phyloP scores from a whole-genome alignment of 2,888 invertebrate species.

The Lasioglossum marginatum region DNA sequence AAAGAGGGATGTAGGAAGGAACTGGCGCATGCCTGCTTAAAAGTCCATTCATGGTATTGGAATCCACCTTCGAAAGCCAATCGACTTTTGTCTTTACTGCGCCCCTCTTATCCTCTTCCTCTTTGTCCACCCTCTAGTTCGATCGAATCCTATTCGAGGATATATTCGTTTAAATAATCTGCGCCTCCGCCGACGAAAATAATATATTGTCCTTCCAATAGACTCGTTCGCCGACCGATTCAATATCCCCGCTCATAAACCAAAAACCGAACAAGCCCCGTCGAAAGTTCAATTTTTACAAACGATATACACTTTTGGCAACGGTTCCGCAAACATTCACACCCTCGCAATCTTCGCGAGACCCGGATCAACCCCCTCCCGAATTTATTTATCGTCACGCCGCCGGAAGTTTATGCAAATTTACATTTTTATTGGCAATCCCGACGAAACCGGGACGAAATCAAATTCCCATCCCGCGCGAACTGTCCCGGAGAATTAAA shows the following conservation, averaged over 20 bases:
- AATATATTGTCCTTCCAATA: not conserved
- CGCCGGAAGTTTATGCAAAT: slow-evolving; percentile 8
- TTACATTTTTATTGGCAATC: slow-evolving; percentile 9
- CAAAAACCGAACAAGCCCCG: not conserved
- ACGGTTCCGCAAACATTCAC: not conserved
- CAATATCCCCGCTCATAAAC: not conserved
- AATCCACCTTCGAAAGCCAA: slow-evolving; percentile 71
- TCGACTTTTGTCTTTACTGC: slow-evolving; percentile 70
- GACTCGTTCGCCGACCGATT: not conserved
- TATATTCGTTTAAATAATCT: slow-evolving; percentile 23
- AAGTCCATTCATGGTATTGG: slow-evolving; percentile 84
- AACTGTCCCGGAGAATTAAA: not conserved
- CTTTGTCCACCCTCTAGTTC: slow-evolving; percentile 14
- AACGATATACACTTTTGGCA: not conserved
- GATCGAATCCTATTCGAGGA: slow-evolving; percentile 13
- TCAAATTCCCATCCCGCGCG: not conserved
- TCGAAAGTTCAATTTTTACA: not conserved
- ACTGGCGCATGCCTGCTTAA: slow-evolving; percentile 83
- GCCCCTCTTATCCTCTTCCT: slow-evolving; percentile 33
- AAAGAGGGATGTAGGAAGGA: slow-evolving; percentile 44
- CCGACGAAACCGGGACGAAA: not conserved
- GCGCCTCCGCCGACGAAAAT: not conserved
- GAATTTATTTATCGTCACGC: not conserved
- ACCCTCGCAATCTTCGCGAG: not conserved
- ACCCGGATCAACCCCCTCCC: not conserved